Evolutionary conservation across 2,797 vertebrate species (phyloP).

Genomic region (Lerista edwardsae): DNA sequence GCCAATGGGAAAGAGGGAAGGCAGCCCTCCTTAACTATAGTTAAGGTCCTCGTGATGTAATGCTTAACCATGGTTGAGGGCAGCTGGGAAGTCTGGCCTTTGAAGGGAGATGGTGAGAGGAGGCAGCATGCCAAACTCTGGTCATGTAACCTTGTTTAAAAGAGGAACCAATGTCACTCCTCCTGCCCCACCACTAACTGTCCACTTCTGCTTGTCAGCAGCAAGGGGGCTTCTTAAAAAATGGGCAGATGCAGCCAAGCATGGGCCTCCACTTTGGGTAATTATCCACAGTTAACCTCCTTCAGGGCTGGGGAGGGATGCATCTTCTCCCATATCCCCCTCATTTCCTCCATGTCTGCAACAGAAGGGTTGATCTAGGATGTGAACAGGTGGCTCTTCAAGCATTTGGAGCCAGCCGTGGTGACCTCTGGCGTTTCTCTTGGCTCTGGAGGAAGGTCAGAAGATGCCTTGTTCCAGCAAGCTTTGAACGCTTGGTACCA

Average conservation of each 20-base stretch:
- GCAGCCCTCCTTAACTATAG: not conserved
- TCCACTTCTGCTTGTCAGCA: not conserved
- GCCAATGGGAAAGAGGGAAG: not conserved
- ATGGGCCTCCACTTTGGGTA: not conserved
- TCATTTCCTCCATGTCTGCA: not conserved
- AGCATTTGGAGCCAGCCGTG: not conserved
- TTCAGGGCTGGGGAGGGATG: not conserved
- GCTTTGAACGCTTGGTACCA: too few species aligned
- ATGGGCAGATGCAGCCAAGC: not conserved
- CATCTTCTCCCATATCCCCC: not conserved
- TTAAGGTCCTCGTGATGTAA: not conserved
- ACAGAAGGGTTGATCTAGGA: not conserved
- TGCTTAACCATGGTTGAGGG: too few species aligned
- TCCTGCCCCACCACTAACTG: too few species aligned
- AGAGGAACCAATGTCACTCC: too few species aligned
- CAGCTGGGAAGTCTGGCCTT: not conserved
- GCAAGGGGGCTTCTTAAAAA: not conserved
- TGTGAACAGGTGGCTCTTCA: not conserved
- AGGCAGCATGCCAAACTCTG: not conserved
- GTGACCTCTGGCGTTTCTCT: not conserved
- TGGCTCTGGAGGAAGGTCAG: not conserved
- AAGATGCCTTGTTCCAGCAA: not conserved
- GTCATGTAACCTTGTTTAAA: too few species aligned
- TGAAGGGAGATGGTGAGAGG: not conserved
- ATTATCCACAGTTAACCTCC: not conserved